A percentile compares a stretch with the other conserved stretches of the same genome.
Evolutionary conservation across 2,113 vertebrate species (phyloP).

Genomic region (Embiotoca jacksoni): DNA sequence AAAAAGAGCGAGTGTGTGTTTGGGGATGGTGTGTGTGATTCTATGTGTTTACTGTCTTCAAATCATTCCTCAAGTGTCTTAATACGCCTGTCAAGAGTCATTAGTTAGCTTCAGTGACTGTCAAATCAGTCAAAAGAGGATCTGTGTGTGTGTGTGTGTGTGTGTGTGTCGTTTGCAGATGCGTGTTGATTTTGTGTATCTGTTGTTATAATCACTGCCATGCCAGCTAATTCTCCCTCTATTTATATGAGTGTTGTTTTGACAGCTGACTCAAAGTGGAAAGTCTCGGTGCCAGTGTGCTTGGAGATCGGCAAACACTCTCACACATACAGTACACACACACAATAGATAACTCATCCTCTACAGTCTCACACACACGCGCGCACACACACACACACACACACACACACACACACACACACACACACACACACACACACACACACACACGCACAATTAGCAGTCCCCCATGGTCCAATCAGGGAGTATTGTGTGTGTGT

Average conservation of each 20-base stretch:
- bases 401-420: slow-evolving; percentile 33
- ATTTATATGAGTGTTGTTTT: slow-evolving; percentile 74
- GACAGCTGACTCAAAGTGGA: slow-evolving; percentile 76
- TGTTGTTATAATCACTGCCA: slow-evolving; percentile 65
- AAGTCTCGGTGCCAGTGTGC: slow-evolving; percentile 56
- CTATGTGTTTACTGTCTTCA: not conserved
- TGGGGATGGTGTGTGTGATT: no score
- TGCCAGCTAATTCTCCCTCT: slow-evolving; percentile 70
- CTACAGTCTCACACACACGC: slow-evolving; percentile 17
- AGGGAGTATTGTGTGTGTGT: slow-evolving; percentile 1
- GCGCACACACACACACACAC: slow-evolving; percentile 33
- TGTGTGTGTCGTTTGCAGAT: slow-evolving; percentile 12
- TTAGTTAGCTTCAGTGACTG: slow-evolving; percentile 13
- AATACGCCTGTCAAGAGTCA: slow-evolving; percentile 18
- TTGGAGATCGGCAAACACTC: slow-evolving; percentile 26
- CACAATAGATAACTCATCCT: slow-evolving; percentile 13
- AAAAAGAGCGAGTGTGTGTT: no score
- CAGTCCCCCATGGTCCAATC: slow-evolving; percentile 24
- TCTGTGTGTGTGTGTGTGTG: not conserved
- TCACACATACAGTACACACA: slow-evolving; percentile 17
- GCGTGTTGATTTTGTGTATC: slow-evolving; percentile 58
- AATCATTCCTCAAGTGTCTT: slow-evolving; percentile 10
- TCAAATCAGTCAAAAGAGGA: slow-evolving; percentile 26
- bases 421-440: slow-evolving; percentile 30
- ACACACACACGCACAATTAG: slow-evolving; percentile 39